These are phyloP conservation scores for Sarcophaga variegata DNA, from an alignment of 2,888 invertebrate species.

Conservation along the genomic window DNA sequence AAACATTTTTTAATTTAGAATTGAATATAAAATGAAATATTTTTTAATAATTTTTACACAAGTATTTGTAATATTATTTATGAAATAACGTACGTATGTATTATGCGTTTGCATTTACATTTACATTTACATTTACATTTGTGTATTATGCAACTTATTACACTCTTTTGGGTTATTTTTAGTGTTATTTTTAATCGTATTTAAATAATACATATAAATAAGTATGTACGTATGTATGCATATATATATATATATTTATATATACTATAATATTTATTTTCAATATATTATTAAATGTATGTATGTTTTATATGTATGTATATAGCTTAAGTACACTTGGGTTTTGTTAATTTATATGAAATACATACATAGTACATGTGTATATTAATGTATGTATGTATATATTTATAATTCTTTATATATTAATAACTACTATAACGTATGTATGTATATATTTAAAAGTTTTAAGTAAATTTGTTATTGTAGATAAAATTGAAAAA, in stretches of 20 bases:
- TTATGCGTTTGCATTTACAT: not conserved
- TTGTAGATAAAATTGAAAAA: slow-evolving; percentile 2
- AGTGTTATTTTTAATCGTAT: no score
- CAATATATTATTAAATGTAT: slow-evolving; percentile 14
- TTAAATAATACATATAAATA: not conserved
- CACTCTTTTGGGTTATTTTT: not conserved
- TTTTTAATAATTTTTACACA: not conserved
- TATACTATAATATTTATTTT: not conserved
- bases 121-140: no score
- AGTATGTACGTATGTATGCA: slow-evolving; percentile 69
- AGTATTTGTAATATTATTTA: not conserved
- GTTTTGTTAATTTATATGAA: not conserved
- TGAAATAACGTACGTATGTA: slow-evolving; percentile 6
- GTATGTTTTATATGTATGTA: slow-evolving; percentile 18
- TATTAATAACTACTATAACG: no score
- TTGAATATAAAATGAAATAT: slow-evolving; percentile 17
- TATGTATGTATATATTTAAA: no score
- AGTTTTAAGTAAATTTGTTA: slow-evolving; percentile 50
- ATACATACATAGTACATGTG: not conserved
- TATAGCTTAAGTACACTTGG: slow-evolving; percentile 62
- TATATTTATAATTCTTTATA: slow-evolving; percentile 26
- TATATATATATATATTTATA: slow-evolving; percentile 45
- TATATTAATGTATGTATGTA: slow-evolving; percentile 64
- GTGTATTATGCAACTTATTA: no score
- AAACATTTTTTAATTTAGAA: slow-evolving; percentile 44